phyloP scores from a whole-genome alignment of 2,888 invertebrate genomes.

The Diplazon laetatorius region DNA sequence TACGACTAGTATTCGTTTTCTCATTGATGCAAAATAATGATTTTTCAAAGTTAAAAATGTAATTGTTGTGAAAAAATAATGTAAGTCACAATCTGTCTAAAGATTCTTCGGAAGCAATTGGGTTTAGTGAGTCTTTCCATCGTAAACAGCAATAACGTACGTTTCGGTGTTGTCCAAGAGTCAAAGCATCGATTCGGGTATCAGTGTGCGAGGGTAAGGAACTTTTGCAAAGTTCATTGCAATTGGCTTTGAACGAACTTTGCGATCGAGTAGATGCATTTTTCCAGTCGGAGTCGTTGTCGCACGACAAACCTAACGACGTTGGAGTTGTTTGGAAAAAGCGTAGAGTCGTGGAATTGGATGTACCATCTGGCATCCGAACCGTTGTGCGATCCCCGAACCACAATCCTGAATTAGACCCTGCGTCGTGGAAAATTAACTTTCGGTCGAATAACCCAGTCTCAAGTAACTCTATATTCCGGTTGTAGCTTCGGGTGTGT shows the following conservation, averaged over 20 bases:
- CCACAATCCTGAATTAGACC: slow-evolving; percentile 27
- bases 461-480: not conserved
- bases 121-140: not conserved
- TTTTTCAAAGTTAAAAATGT: no score
- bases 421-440: slow-evolving; percentile 45
- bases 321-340: slow-evolving; percentile 31
- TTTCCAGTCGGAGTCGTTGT: not conserved
- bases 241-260: not conserved
- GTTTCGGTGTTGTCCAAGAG: not conserved
- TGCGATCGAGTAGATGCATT: slow-evolving; percentile 1
- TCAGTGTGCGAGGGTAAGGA: not conserved
- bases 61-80: no score
- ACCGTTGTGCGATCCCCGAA: slow-evolving; percentile 25
- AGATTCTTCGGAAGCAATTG: no score
- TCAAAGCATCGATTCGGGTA: not conserved
- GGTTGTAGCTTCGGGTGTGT: slow-evolving; percentile 20
- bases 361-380: slow-evolving; percentile 18
- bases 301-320: not conserved
- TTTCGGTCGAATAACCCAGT: slow-evolving; percentile 5
- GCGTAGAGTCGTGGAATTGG: slow-evolving; percentile 7
- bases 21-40: no score
- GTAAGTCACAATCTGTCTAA: no score
- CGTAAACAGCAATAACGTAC: not conserved
- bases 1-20: no score
- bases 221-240: slow-evolving; percentile 27